A percentile compares a stretch with the other conserved stretches of the same genome.
Conservation (phyloP, 1,140 invertebrate species). For the Drosophila ironensis region DNA sequence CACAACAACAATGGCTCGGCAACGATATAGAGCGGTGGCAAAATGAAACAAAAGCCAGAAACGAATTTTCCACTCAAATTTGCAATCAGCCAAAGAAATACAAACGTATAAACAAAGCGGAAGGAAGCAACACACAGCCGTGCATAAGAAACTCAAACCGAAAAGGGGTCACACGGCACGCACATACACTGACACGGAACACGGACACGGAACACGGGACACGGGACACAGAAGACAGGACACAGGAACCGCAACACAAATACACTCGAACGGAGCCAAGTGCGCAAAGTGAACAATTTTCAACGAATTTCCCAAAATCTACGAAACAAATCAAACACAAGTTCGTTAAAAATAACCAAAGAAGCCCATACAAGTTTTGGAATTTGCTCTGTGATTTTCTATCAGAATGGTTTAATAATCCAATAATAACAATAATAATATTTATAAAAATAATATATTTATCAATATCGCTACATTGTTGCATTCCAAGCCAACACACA, state of each 20-base stretch:
- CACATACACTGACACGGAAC: conserved; percentile 18
- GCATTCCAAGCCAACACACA: conserved; percentile 40
- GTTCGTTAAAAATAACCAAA: conserved; percentile 29
- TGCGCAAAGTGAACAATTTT: conserved; percentile 56
- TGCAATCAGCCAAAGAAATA: conserved; percentile 46
- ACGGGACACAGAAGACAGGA: conserved; percentile 1
- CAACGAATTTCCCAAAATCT: conserved; percentile 76
- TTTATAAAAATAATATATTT: conserved; percentile 39
- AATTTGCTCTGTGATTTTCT: conserved; percentile 80
- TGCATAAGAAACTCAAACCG: conserved; percentile 17
- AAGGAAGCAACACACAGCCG: conserved; percentile 22
- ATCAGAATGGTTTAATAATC: conserved; percentile 77
- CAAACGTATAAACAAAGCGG: conserved; percentile 46
- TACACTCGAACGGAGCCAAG: conserved; percentile 3
- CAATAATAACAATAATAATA: conserved; percentile 55
- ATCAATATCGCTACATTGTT: conserved; percentile 65
- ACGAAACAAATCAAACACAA: conserved; percentile 38
- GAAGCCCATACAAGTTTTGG: conserved; percentile 58
- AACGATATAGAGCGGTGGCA: conserved; percentile 45
- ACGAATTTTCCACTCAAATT: conserved; percentile 48
- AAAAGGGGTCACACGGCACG: conserved; percentile 42
- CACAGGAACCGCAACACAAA: conserved; percentile 11
- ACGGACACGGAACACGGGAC: conserved; percentile 2
- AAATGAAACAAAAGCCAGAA: conserved; percentile 63
- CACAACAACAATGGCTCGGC: conserved; percentile 32